Base-by-base conservation (phyloP, 2,113 vertebrate genomes). In the Apodemus sylvaticus region DNA sequence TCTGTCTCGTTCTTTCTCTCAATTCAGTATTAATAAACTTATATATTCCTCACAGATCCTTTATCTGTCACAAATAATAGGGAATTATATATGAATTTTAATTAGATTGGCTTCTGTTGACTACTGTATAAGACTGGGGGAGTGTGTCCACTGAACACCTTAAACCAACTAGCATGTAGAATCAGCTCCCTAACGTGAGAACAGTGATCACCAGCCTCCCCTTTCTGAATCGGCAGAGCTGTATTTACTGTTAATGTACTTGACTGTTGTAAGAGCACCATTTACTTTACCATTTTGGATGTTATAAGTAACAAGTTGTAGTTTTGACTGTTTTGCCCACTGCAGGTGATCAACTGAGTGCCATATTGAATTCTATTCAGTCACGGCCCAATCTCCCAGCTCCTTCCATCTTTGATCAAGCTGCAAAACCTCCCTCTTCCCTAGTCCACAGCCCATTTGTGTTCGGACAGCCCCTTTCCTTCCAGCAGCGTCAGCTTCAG, bases 381-480 rank as follows among this genome's bases (percentile, higher is more conserved):
- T 99, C 99, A 99, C 99, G 99, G 99, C 99, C 99, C 98, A 99
- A 99, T 99, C 99, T 99, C 99, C 99, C 99, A 99, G 99, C 99
- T 99, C 99, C 99, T 99, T 99, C 99, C 99, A 99, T 99, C 99
- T 99, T 99, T 99, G 99, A 99, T 99, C 99, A 99, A 99, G 99
- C 99, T 98, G 99, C 99, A 99, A 99, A 99, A 99, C 98, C 99
- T 99, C 99, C 99, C 99, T 99, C 98, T 99, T 99, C 99, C 99
- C 99, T 99, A 99, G 99, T 99, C 99, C 99, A 99, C 99, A 99
- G 99, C 98, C 99, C 99, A 99, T 99, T 99, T 99, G 99, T 99
- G 99, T 99, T 99, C 99, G 99, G 99, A 99, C 99, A 99, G 97
- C 99, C 99, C 99, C 99, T 99, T 99, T 99, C 99, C 98, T 99